These are phyloP conservation scores for Callyntrura sp. DNA, from an alignment of 2,888 invertebrate genomes.

Conservation along the genomic window DNA sequence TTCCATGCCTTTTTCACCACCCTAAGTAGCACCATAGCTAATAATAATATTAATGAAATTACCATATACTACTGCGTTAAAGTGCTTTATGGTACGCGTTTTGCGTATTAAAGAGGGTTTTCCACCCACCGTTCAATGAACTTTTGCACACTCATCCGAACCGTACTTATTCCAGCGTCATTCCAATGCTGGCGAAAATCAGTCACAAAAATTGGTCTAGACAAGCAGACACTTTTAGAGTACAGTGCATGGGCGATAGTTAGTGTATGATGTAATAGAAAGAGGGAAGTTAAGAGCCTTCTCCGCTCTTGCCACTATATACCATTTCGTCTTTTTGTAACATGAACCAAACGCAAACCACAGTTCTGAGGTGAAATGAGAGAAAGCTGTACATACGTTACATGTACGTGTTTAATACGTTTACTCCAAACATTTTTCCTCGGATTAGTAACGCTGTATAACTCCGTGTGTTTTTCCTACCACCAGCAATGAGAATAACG, in stretches of 20 bases:
- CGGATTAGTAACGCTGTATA: neutral
- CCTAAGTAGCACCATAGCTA: neutral
- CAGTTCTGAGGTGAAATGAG: slow-evolving; percentile 51
- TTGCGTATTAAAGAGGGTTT: slow-evolving; percentile 10
- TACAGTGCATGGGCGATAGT: neutral
- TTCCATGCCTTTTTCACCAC: neutral
- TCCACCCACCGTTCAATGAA: neutral
- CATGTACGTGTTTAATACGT: too few relatives aligned
- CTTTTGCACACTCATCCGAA: neutral
- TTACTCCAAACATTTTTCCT: neutral
- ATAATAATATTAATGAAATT: slow-evolving; percentile 24
- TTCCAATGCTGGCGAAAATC: neutral
- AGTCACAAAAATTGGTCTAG: neutral
- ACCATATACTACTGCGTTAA: neutral
- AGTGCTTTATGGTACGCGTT: neutral
- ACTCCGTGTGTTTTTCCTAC: neutral
- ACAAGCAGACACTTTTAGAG: neutral
- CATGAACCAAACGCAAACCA: slow-evolving; percentile 22
- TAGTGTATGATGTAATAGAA: neutral
- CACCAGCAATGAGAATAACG: neutral
- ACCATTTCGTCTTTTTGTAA: neutral
- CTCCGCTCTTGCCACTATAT: neutral
- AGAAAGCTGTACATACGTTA: neutral
- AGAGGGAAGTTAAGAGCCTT: neutral
- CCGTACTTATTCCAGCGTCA: neutral